These are phyloP conservation scores for Podiceps cristatus DNA, from an alignment of 2,113 vertebrate genomes.

Conservation along the genomic window DNA sequence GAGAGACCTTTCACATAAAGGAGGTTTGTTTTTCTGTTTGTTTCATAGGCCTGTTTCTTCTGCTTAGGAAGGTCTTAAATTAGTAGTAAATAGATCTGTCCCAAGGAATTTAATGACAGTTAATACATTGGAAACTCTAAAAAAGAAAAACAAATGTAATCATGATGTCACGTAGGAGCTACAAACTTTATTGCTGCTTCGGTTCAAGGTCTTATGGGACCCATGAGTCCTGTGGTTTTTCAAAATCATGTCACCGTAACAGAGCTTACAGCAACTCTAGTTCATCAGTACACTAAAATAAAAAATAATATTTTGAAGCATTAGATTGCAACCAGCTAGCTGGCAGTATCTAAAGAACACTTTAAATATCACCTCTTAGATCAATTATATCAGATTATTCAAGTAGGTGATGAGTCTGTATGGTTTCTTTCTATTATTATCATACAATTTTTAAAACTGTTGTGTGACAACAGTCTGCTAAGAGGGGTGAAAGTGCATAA, in stretches of 20 bases:
- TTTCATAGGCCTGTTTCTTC: background rate
- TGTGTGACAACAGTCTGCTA: background rate
- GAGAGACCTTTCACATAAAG: background rate
- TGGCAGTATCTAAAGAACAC: background rate
- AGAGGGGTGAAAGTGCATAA: background rate
- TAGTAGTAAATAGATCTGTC: background rate
- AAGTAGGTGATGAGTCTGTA: background rate
- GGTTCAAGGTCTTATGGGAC: background rate
- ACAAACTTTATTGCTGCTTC: background rate
- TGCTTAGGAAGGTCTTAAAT: background rate
- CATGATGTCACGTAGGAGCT: background rate
- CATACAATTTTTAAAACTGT: background rate
- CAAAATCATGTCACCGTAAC: background rate
- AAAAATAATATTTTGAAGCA: background rate
- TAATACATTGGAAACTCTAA: background rate
- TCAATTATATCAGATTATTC: background rate
- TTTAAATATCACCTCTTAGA: background rate
- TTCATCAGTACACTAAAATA: background rate
- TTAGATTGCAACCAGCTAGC: background rate
- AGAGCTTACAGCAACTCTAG: background rate
- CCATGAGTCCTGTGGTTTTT: background rate
- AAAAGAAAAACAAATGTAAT: background rate
- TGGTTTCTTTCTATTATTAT: background rate
- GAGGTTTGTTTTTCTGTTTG: background rate
- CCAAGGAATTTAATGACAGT: background rate